Evolutionary conservation across 2,888 invertebrate genomes (phyloP).

Genomic region (Argyresthia albistria): DNA sequence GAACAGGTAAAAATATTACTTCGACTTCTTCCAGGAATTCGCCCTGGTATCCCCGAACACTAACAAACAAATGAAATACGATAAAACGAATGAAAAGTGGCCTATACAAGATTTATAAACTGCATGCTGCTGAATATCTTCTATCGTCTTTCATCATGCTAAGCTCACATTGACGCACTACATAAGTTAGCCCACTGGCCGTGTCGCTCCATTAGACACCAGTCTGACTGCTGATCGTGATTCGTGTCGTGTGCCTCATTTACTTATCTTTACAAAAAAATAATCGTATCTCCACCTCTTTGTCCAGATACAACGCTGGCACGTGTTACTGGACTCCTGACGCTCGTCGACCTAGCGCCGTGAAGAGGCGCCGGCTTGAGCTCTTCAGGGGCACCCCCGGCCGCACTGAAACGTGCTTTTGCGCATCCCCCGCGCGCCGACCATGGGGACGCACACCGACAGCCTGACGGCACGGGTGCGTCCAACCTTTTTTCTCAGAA

Average conservation of each 20-base stretch:
- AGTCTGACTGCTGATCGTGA: too few relatives aligned
- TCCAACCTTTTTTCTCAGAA: neutral
- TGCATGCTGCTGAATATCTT: too few relatives aligned
- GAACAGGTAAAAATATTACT: conserved; percentile 76
- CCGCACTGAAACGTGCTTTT: conserved; percentile 1
- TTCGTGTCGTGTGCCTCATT: too few relatives aligned
- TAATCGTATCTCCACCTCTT: neutral
- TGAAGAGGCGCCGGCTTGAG: conserved; percentile 19
- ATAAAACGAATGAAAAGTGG: too few relatives aligned
- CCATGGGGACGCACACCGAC: neutral
- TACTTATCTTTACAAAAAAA: too few relatives aligned
- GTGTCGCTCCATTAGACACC: too few relatives aligned
- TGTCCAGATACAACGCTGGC: conserved; percentile 91
- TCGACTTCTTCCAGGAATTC: neutral
- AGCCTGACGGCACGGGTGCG: neutral
- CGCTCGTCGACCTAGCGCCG: conserved; percentile 52
- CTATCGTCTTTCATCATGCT: too few relatives aligned
- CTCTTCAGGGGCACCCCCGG: conserved; percentile 6
- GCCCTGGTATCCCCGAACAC: too few relatives aligned
- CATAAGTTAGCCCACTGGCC: too few relatives aligned
- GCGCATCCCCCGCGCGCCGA: neutral
- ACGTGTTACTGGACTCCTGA: conserved; percentile 87
- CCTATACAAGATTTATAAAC: too few relatives aligned
- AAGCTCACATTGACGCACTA: too few relatives aligned
- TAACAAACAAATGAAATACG: too few relatives aligned